Evolutionary conservation across 2,888 invertebrate species (phyloP).

Genomic region (Eugnorisma glareosa): DNA sequence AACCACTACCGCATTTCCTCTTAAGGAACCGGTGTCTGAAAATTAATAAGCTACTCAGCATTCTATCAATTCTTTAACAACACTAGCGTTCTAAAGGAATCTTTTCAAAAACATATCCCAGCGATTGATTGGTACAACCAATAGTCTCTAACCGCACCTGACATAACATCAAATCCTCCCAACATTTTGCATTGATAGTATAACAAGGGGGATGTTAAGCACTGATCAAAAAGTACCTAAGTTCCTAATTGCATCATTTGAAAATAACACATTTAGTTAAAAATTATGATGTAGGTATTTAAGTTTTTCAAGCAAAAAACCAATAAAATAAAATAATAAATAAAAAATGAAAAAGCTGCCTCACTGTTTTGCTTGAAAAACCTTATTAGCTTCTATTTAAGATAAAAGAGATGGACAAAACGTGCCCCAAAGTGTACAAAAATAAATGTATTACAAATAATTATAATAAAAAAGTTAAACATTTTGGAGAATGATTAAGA

Average conservation of each 20-base stretch:
- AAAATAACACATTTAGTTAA: background rate
- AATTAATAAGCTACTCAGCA: slow-evolving; percentile 1
- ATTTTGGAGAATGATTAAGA: too few relatives aligned
- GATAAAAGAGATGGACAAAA: too few relatives aligned
- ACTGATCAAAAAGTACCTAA: background rate
- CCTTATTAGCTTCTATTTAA: too few relatives aligned
- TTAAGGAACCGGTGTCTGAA: background rate
- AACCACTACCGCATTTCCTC: too few relatives aligned
- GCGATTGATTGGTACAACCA: background rate
- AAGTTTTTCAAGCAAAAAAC: background rate
- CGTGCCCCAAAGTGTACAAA: too few relatives aligned
- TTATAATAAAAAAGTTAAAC: too few relatives aligned
- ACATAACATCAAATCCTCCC: slow-evolving; percentile 23
- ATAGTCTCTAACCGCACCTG: slow-evolving; percentile 22
- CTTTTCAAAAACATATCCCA: background rate
- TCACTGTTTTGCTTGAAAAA: too few relatives aligned
- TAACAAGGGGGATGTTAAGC: slow-evolving; percentile 23
- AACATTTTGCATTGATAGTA: slow-evolving; percentile 21
- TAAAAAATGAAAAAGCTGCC: too few relatives aligned
- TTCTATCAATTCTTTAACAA: background rate
- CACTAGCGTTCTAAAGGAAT: background rate
- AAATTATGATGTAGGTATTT: background rate
- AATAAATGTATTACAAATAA: too few relatives aligned
- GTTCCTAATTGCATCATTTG: background rate
- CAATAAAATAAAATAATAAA: too few relatives aligned